phyloP scores from a whole-genome alignment of 2,113 vertebrate species.

The Lota lota region DNA sequence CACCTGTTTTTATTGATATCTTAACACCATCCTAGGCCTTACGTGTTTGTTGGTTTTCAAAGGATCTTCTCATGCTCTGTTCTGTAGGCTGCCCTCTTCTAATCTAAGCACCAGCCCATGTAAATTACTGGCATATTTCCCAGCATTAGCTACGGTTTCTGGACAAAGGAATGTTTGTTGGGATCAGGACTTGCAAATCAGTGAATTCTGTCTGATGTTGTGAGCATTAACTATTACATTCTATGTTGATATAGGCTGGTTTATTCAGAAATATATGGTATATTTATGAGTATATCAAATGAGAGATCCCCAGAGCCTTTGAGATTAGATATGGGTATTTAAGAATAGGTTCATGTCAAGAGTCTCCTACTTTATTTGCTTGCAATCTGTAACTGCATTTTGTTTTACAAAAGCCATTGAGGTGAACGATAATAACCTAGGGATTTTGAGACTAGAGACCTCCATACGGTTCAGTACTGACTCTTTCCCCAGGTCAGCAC shows the following conservation, averaged over 20 bases:
- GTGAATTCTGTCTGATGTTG: constrained; percentile 13
- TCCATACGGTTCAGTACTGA: no score
- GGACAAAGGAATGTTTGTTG: constrained; percentile 18
- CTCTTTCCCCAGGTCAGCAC: no score
- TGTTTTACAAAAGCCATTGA: no score
- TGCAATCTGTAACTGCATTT: no score
- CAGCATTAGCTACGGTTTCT: constrained; percentile 20
- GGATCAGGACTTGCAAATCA: constrained; percentile 8
- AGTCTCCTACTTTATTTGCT: constrained; percentile 17
- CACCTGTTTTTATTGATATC: constrained; percentile 80
- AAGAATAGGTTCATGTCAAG: constrained; percentile 7
- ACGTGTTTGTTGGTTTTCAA: constrained; percentile 52
- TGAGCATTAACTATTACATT: constrained; percentile 9
- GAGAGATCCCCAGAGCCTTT: not conserved
- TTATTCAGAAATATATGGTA: constrained; percentile 12
- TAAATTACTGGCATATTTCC: constrained; percentile 36
- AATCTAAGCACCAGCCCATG: constrained; percentile 30
- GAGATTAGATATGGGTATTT: constrained; percentile 26
- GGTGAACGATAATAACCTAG: no score
- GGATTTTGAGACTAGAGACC: no score
- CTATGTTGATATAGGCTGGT: constrained; percentile 2
- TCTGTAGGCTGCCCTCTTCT: constrained; percentile 19
- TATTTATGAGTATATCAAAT: not conserved
- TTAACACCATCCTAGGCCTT: constrained; percentile 46
- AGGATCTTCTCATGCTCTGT: constrained; percentile 41